Percentiles rank a stretch among this genome's conserved stretches.
These are phyloP conservation scores for Bugula neritina DNA, from an alignment of 2,888 invertebrate genomes.

Conservation along the genomic window DNA sequence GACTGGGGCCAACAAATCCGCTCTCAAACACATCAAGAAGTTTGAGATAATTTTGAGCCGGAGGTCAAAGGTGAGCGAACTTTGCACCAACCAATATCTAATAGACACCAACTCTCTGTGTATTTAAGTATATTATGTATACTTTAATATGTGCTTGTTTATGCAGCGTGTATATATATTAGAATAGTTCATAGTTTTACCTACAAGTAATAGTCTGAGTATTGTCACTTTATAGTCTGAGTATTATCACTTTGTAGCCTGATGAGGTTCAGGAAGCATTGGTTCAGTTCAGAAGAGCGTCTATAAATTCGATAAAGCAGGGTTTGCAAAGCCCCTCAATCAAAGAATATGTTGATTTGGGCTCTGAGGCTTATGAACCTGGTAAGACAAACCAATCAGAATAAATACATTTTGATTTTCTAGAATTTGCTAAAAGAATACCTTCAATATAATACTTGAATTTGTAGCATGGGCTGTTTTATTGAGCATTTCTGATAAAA, in stretches of 20 bases:
- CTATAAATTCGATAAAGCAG: background rate
- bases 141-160: too few relatives aligned
- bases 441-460: too few relatives aligned
- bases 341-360: slow-evolving; percentile 8
- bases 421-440: too few relatives aligned
- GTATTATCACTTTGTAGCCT: background rate
- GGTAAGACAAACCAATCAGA: background rate
- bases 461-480: too few relatives aligned
- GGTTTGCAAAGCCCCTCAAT: background rate
- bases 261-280: slow-evolving; percentile 18
- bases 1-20: background rate
- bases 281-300: background rate
- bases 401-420: too few relatives aligned
- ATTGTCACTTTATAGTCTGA: background rate
- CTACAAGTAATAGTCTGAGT: background rate
- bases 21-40: background rate
- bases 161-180: background rate
- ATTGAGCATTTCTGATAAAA: too few relatives aligned
- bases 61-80: background rate
- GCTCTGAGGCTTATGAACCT: slow-evolving; percentile 12
- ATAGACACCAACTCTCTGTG: background rate
- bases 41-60: slow-evolving; percentile 5
- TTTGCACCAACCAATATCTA: too few relatives aligned
- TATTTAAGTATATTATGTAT: background rate
- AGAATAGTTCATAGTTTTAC: background rate